These are phyloP conservation scores for Channallabes apus DNA, from an alignment of 2,797 vertebrate species.

Conservation along the genomic window DNA sequence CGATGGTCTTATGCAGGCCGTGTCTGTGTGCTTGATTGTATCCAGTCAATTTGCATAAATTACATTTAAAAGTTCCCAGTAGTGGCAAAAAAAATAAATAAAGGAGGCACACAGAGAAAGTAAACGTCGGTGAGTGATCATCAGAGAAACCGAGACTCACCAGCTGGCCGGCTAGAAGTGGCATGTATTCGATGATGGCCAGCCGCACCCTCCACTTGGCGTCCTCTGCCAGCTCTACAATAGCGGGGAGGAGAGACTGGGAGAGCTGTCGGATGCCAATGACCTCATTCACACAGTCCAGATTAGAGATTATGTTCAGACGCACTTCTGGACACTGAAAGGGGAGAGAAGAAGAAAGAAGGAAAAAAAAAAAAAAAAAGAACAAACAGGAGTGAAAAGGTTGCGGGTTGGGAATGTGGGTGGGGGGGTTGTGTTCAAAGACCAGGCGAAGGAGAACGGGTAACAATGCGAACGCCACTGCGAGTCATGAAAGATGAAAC, in stretches of 20 bases:
- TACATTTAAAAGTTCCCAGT: too few relatives aligned
- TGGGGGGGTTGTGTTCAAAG: constrained; percentile 33
- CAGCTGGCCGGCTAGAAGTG: constrained; percentile 88
- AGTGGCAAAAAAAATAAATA: not conserved
- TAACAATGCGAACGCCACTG: not conserved
- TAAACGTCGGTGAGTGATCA: not conserved
- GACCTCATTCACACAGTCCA: constrained; percentile 90
- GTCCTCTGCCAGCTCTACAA: constrained; percentile 89
- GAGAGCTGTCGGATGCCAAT: constrained; percentile 90
- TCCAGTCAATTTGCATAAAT: constrained; percentile 11
- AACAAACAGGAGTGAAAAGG: not conserved
- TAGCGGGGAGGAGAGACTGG: constrained; percentile 88
- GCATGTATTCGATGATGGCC: constrained; percentile 94
- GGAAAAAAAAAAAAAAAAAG: not conserved
- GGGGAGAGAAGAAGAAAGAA: not conserved
- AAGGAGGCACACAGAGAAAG: not conserved
- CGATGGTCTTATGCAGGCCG: not conserved
- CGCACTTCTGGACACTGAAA: constrained; percentile 88
- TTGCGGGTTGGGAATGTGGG: not conserved
- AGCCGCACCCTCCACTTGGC: constrained; percentile 89
- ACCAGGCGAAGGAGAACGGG: constrained; percentile 4
- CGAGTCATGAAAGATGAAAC: constrained; percentile 44
- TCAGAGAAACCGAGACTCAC: constrained; percentile 63
- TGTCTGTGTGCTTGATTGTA: not conserved
- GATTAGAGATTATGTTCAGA: constrained; percentile 90